Base-by-base conservation (phyloP, 30 jellyfish, hydroid and myxozoan species). In the Chrysaora quinquecirrha region DNA sequence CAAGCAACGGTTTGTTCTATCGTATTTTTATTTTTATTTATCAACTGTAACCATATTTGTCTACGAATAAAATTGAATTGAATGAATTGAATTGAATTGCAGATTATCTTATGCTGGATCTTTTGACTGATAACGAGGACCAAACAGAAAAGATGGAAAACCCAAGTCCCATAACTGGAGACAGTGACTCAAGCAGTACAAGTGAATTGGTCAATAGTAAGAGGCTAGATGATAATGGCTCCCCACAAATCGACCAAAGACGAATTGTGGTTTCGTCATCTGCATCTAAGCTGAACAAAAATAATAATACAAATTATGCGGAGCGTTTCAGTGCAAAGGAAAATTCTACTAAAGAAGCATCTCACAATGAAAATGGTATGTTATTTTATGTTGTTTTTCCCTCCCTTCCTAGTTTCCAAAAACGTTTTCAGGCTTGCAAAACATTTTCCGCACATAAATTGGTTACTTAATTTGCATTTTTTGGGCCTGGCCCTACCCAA, bases 31-130 rank as follows among this genome's bases (percentile, higher is more conserved):
- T 50, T 32, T 18, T 76, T 29, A 18, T 30, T 35, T n/a, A n/a
- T n/a, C n/a, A n/a, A n/a, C n/a, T n/a, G n/a, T n/a, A n/a, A n/a
- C n/a, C n/a, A n/a, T n/a, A n/a, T n/a, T n/a, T n/a, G n/a, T n/a
- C n/a, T n/a, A n/a, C n/a, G n/a, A n/a, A n/a, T n/a, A n/a, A n/a
- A n/a, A n/a, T n/a, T n/a, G n/a, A n/a, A n/a, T n/a, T n/a, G n/a
- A n/a, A n/a, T n/a, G n/a, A n/a, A n/a, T n/a, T n/a, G n/a, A n/a
- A n/a, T n/a, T n/a, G n/a, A n/a, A 38, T 3, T 38, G 54, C 14
- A 84, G 95, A 73, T 49, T 84, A 84, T 62, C 71, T 84, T 3
- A 84, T 84, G 95, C 95, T 84, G 19, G 95, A 84, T 48, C 2
- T 84, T 18, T 30, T 25, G 3, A 48, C 73, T 21, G 88, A 84